Percentiles rank a stretch among this genome's conserved stretches.
Evolutionary conservation across 2,113 vertebrate genomes (phyloP).

Genomic region (Alosa alosa): DNA sequence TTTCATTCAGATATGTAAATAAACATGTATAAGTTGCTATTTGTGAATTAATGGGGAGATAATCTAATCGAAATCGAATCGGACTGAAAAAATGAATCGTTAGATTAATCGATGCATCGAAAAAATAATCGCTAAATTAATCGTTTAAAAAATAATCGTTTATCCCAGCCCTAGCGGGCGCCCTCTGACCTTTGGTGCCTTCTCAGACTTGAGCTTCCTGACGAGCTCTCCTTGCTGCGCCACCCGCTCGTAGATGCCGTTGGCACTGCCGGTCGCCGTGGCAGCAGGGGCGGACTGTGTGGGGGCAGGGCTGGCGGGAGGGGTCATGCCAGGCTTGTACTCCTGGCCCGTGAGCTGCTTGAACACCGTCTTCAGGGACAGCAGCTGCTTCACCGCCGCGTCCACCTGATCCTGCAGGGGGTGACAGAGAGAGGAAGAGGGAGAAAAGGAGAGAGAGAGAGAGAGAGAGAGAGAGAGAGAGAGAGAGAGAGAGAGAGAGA

Average conservation of each 20-base stretch:
- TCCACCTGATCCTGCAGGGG: slow-evolving; percentile 72
- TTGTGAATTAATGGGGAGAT: too few relatives aligned
- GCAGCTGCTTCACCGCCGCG: slow-evolving; percentile 77
- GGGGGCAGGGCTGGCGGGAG: slow-evolving; percentile 41
- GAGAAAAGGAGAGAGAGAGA: background rate
- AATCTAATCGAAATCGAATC: too few relatives aligned
- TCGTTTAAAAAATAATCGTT: too few relatives aligned
- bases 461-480: too few relatives aligned
- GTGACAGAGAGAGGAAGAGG: slow-evolving; percentile 27
- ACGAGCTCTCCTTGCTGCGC: slow-evolving; percentile 79
- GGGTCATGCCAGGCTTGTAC: slow-evolving; percentile 75
- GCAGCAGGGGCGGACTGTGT: slow-evolving; percentile 27
- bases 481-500: too few relatives aligned
- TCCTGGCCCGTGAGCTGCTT: slow-evolving; percentile 81
- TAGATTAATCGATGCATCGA: too few relatives aligned
- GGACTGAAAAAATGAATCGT: too few relatives aligned
- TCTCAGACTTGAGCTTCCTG: slow-evolving; percentile 81
- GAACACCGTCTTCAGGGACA: slow-evolving; percentile 80
- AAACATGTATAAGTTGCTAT: too few relatives aligned
- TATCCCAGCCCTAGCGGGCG: too few relatives aligned
- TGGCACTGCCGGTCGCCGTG: background rate
- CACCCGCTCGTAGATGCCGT: slow-evolving; percentile 68
- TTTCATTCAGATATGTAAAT: too few relatives aligned
- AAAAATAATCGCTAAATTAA: too few relatives aligned
- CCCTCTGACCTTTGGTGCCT: slow-evolving; percentile 65